A percentile compares a stretch with the other conserved stretches of the same genome.
phyloP scores from a whole-genome alignment of 2,113 vertebrate genomes.

The Phaethon lepturus region DNA sequence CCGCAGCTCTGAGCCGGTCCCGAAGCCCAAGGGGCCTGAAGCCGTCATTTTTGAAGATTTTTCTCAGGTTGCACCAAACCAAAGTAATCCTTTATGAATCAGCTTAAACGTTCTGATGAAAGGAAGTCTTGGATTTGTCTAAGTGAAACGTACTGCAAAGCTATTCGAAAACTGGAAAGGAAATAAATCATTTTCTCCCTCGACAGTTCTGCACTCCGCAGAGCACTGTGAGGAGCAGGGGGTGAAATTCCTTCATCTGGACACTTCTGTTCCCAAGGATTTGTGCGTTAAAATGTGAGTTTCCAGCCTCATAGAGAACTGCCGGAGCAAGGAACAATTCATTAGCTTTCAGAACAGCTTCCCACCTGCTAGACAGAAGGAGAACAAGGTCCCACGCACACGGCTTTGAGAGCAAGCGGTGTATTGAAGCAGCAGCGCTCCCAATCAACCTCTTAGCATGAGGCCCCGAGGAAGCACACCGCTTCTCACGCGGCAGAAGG shows the following conservation, averaged over 20 bases:
- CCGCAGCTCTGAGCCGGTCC: neutral
- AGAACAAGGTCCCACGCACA: neutral
- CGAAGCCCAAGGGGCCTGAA: neutral
- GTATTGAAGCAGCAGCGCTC: neutral
- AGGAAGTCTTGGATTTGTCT: neutral
- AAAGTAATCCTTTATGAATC: neutral
- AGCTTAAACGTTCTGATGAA: neutral
- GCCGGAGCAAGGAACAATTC: neutral
- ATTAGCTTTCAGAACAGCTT: neutral
- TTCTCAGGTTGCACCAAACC: neutral
- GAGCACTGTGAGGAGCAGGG: neutral
- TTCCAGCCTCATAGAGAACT: neutral
- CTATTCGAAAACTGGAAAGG: neutral
- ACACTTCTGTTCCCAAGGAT: neutral
- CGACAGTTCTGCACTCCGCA: rapidly evolving
- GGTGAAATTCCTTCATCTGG: neutral
- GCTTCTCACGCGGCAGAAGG: neutral
- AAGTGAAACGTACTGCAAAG: neutral
- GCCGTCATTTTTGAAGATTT: neutral
- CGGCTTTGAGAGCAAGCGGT: neutral
- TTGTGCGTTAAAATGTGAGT: rapidly evolving
- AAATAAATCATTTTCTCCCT: neutral
- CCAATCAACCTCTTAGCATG: neutral
- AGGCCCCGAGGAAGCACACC: neutral
- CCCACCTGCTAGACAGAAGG: neutral